Percentiles rank a stretch among this genome's conserved stretches.
Evolutionary conservation across 2,888 invertebrate species (phyloP).

Genomic region (Paralinhomoeus sp.): DNA sequence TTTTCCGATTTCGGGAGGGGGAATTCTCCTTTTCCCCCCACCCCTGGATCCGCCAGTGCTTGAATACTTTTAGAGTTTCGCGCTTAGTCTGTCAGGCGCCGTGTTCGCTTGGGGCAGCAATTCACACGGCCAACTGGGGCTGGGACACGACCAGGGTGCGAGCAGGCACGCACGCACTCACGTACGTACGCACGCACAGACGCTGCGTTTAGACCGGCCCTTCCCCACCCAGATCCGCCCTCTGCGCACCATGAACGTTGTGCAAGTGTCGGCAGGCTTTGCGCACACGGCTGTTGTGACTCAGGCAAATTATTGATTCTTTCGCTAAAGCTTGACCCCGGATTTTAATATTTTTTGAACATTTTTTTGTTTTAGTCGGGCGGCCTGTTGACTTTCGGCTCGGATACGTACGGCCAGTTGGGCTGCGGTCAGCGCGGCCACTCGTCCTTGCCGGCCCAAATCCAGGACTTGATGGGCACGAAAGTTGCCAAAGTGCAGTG

Average conservation of each 20-base stretch:
- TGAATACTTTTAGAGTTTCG: slow-evolving; percentile 4
- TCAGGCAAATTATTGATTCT: slow-evolving; percentile 7
- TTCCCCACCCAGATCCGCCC: slow-evolving; percentile 24
- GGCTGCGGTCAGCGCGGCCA: slow-evolving; percentile 53
- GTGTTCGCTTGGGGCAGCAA: slow-evolving; percentile 29
- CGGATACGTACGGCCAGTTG: slow-evolving; percentile 71
- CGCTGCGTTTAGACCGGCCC: slow-evolving; percentile 13
- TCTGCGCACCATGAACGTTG: slow-evolving; percentile 39
- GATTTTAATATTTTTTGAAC: neutral
- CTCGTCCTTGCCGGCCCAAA: slow-evolving; percentile 49
- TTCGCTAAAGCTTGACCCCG: neutral
- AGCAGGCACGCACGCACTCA: too few relatives aligned
- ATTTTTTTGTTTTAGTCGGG: slow-evolving; percentile 19
- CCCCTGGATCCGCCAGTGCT: too few relatives aligned
- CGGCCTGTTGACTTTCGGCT: slow-evolving; percentile 66
- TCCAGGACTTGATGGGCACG: slow-evolving; percentile 76
- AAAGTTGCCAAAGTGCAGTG: slow-evolving; percentile 50
- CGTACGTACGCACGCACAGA: slow-evolving; percentile 47
- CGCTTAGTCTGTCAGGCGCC: slow-evolving; percentile 31
- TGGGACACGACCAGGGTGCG: too few relatives aligned
- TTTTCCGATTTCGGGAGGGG: too few relatives aligned
- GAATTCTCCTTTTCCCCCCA: too few relatives aligned
- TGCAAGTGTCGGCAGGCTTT: slow-evolving; percentile 65
- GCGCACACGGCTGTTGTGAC: slow-evolving; percentile 84
- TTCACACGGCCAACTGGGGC: slow-evolving; percentile 11